Percentiles rank a stretch among this genome's conserved stretches.
These are phyloP conservation scores for Melinaea marsaeus DNA, from an alignment of 2,888 invertebrate genomes.

Conservation along the genomic window DNA sequence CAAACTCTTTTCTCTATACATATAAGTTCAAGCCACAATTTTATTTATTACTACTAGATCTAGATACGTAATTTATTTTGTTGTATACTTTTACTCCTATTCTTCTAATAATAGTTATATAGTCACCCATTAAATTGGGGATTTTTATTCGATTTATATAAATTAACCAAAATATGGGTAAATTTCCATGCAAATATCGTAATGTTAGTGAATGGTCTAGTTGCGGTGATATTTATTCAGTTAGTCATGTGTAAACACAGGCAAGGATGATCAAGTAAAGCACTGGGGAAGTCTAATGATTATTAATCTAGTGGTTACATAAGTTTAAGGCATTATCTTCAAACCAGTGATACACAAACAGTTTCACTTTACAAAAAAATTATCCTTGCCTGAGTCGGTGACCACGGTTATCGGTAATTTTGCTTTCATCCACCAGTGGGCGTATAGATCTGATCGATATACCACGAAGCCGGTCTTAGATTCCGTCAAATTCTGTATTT, in stretches of 20 bases:
- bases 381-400: slow-evolving; percentile 79
- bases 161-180: slow-evolving; percentile 35
- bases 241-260: slow-evolving; percentile 78
- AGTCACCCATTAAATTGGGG: slow-evolving; percentile 29
- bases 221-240: slow-evolving; percentile 63
- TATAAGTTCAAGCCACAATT: too few species aligned
- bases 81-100: too few species aligned
- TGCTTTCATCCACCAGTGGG: slow-evolving; percentile 96
- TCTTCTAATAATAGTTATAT: neutral
- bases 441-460: slow-evolving; percentile 91
- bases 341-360: slow-evolving; percentile 76
- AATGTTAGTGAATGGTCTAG: slow-evolving; percentile 69
- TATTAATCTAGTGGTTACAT: slow-evolving; percentile 74
- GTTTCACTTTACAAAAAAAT: slow-evolving; percentile 77
- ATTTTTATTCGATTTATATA: slow-evolving; percentile 35
- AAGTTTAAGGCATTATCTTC: slow-evolving; percentile 76
- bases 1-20: too few species aligned
- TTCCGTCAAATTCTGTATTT: slow-evolving; percentile 64
- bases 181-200: slow-evolving; percentile 67
- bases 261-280: slow-evolving; percentile 80
- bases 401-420: slow-evolving; percentile 83
- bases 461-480: slow-evolving; percentile 73
- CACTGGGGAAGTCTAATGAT: slow-evolving; percentile 73
- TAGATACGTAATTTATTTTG: too few species aligned
- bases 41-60: too few species aligned